These are phyloP conservation scores for Tholera decimalis DNA, from an alignment of 2,888 invertebrate genomes.

Conservation along the genomic window DNA sequence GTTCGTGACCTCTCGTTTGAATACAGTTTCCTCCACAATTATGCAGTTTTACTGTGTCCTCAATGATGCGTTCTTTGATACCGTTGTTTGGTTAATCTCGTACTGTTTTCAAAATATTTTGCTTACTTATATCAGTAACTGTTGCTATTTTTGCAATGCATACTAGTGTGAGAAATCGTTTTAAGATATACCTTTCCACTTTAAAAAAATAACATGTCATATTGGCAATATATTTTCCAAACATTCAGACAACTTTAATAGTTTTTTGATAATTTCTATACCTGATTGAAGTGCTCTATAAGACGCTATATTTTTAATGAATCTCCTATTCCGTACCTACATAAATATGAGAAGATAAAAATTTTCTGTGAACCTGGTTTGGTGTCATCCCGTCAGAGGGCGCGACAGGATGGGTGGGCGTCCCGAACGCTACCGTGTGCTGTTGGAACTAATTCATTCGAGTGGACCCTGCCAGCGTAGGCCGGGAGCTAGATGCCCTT, in stretches of 20 bases:
- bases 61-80: slow-evolving; percentile 40
- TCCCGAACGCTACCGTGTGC: slow-evolving; percentile 57
- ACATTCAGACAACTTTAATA: neutral
- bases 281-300: neutral
- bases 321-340: neutral
- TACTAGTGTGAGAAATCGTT: neutral
- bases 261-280: neutral
- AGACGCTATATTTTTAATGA: neutral
- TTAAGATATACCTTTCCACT: neutral
- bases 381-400: neutral
- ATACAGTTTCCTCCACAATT: slow-evolving; percentile 34
- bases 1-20: slow-evolving; percentile 51
- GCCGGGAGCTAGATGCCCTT: too few species aligned
- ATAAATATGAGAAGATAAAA: neutral
- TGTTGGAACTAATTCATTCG: slow-evolving; percentile 66
- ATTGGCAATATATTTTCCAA: neutral
- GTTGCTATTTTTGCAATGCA: too few species aligned
- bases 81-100: slow-evolving; percentile 49
- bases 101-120: slow-evolving; percentile 33
- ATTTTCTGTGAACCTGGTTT: neutral
- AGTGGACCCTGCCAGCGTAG: slow-evolving; percentile 59
- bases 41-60: slow-evolving; percentile 29
- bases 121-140: slow-evolving; percentile 13
- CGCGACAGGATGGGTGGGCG: slow-evolving; percentile 66
- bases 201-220: neutral